Conservation (phyloP, 2,797 vertebrate genomes). For the Xenops minutus region DNA sequence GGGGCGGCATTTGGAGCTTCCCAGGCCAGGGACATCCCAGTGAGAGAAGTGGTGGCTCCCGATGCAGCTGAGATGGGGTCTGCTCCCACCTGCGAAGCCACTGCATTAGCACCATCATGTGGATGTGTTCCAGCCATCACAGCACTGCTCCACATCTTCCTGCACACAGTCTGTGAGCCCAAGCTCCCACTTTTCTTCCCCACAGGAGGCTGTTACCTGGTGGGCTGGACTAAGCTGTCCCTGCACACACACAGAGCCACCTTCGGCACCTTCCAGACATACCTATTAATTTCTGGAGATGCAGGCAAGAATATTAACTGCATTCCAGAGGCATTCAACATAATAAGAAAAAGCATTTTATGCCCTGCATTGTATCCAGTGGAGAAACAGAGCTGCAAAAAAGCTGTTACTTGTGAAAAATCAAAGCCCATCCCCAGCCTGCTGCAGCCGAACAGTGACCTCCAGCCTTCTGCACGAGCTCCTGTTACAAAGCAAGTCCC, state of each 20-base stretch:
- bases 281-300: not conserved
- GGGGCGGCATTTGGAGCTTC: not conserved
- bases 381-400: not conserved
- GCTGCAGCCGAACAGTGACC: not conserved
- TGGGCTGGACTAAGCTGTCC: not conserved
- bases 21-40: not conserved
- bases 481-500: not conserved
- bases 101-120: not conserved
- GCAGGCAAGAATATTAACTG: not conserved
- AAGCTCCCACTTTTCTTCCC: not conserved
- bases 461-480: not conserved
- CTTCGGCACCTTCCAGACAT: not conserved
- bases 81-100: not conserved
- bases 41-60: not conserved
- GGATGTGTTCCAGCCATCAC: not conserved
- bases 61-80: not conserved
- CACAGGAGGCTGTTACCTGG: not conserved
- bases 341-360: not conserved
- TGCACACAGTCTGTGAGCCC: not conserved
- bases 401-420: not conserved
- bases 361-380: fast-evolving
- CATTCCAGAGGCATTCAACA: not conserved
- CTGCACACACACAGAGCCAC: not conserved
- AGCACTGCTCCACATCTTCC: not conserved
- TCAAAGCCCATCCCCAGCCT: not conserved